A percentile compares a stretch with the other conserved stretches of the same genome.
Conservation (phyloP, 1,140 invertebrate genomes). For the Mesaphorura yosii region DNA sequence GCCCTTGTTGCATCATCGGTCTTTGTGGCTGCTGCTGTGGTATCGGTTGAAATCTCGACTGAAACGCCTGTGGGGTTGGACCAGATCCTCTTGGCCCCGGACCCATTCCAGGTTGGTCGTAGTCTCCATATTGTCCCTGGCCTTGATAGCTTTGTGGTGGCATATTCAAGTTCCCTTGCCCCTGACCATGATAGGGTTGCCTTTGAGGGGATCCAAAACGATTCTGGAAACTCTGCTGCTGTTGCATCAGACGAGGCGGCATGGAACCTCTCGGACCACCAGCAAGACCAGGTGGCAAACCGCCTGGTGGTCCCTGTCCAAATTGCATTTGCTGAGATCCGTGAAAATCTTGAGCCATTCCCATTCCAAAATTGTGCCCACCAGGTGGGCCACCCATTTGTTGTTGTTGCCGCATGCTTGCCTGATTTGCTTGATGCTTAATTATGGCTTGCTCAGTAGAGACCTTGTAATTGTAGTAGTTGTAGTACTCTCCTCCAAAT, state of each 20-base stretch:
- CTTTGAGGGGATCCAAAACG: too few relatives aligned
- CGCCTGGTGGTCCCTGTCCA: slow-evolving; percentile 11
- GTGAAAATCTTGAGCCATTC: neutral
- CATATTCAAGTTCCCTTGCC: too few relatives aligned
- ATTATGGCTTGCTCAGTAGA: slow-evolving; percentile 66
- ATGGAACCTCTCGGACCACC: neutral
- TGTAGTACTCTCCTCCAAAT: slow-evolving; percentile 88
- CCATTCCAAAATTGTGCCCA: too few relatives aligned
- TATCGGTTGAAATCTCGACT: slow-evolving; percentile 4
- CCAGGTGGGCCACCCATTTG: slow-evolving; percentile 8
- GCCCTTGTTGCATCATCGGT: slow-evolving; percentile 9
- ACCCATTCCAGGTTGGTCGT: too few relatives aligned
- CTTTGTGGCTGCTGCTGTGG: slow-evolving; percentile 3
- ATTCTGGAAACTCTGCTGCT: slow-evolving; percentile 3
- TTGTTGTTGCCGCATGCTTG: slow-evolving; percentile 32
- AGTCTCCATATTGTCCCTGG: neutral
- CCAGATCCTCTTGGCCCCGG: too few relatives aligned
- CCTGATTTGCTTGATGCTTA: slow-evolving; percentile 36
- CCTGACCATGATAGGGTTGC: too few relatives aligned
- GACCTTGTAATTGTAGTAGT: slow-evolving; percentile 95
- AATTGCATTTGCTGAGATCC: too few relatives aligned
- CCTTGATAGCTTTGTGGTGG: too few relatives aligned
- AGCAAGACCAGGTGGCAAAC: neutral
- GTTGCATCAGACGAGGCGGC: too few relatives aligned
- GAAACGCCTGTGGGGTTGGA: too few relatives aligned